These are phyloP conservation scores for Sinodicranocentrus sp. DNA, from an alignment of 2,888 invertebrate species.

Conservation along the genomic window DNA sequence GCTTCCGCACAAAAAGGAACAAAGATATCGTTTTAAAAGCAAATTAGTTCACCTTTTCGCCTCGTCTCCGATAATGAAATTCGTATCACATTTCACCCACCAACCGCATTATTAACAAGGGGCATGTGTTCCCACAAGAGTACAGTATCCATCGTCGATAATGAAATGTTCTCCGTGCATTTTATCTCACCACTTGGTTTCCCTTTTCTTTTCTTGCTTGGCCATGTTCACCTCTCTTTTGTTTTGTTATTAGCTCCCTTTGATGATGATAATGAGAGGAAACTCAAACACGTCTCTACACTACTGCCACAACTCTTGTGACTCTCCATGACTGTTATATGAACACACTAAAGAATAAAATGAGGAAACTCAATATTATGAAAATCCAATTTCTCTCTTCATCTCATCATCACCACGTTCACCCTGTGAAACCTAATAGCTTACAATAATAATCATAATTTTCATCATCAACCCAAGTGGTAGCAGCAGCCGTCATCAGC, in stretches of 20 bases:
- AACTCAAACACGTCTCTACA: too few relatives aligned
- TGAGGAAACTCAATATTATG: background rate
- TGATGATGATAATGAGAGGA: too few relatives aligned
- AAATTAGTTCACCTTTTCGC: background rate
- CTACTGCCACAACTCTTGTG: too few relatives aligned
- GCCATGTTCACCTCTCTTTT: too few relatives aligned
- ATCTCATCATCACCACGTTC: background rate
- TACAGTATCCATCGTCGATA: constrained; percentile 40
- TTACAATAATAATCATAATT: constrained; percentile 38
- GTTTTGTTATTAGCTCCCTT: too few relatives aligned
- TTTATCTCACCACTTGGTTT: background rate
- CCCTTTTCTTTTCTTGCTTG: background rate
- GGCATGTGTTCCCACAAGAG: constrained; percentile 43
- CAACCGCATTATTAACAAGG: constrained; percentile 53
- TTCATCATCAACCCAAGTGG: constrained; percentile 34
- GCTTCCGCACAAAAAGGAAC: background rate
- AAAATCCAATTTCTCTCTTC: background rate
- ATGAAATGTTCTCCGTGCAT: constrained; percentile 31
- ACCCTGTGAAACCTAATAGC: constrained; percentile 30
- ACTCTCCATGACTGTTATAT: too few relatives aligned
- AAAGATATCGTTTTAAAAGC: background rate
- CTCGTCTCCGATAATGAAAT: constrained; percentile 31
- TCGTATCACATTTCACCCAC: constrained; percentile 55
- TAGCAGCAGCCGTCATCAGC: constrained; percentile 10
- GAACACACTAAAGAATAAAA: too few relatives aligned